phyloP scores from a whole-genome alignment of 2,113 vertebrate genomes.

The Columba livia region DNA sequence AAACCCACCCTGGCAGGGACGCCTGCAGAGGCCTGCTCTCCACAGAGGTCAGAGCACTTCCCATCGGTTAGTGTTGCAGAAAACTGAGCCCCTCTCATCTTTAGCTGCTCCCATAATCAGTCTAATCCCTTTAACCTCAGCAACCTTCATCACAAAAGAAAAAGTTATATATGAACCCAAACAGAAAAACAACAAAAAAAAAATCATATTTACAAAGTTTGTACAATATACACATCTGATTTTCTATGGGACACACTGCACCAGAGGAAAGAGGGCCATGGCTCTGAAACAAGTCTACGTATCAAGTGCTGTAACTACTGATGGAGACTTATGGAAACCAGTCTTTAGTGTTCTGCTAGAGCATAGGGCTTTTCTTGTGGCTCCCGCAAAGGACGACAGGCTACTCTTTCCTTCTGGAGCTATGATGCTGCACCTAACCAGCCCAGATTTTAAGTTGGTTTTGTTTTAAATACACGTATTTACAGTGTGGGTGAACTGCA shows the following conservation, averaged over 20 bases:
- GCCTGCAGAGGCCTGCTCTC: constrained; percentile 18
- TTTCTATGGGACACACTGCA: constrained; percentile 79
- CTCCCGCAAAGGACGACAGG: constrained; percentile 74
- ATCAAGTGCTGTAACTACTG: constrained; percentile 77
- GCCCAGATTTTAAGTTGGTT: constrained; percentile 77
- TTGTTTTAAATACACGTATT: constrained; percentile 83
- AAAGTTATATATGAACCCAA: constrained; percentile 78
- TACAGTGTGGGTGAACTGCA: constrained; percentile 81
- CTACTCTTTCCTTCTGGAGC: constrained; percentile 80
- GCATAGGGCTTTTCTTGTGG: constrained; percentile 73
- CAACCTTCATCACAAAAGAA: constrained; percentile 81
- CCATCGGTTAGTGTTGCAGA: constrained; percentile 76
- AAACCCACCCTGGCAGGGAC: background rate
- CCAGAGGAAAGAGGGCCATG: constrained; percentile 80
- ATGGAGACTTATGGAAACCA: constrained; percentile 71
- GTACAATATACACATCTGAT: constrained; percentile 87
- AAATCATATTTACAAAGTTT: constrained; percentile 85
- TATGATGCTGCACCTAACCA: constrained; percentile 73
- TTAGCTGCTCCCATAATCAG: constrained; percentile 84
- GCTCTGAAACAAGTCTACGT: constrained; percentile 76
- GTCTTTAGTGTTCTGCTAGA: constrained; percentile 80
- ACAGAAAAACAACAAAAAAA: constrained; percentile 63
- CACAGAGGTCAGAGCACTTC: constrained; percentile 39
- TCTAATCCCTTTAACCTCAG: constrained; percentile 83
- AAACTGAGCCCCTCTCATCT: constrained; percentile 87